Conservation (phyloP, 2,888 invertebrate species). For the Drosophila mimetica region DNA sequence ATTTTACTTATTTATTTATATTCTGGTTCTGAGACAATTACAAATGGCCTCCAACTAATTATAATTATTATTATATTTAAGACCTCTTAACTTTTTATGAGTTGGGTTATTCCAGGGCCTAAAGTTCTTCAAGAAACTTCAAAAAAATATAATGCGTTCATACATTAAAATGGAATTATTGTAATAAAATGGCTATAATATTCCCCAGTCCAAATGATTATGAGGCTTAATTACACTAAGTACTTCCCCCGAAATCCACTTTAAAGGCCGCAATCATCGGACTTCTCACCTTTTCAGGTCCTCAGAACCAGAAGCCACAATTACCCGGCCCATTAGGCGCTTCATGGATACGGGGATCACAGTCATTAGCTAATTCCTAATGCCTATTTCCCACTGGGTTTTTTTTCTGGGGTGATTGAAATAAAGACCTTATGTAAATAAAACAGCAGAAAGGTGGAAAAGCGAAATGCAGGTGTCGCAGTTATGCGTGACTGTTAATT, state of each 20-base stretch:
- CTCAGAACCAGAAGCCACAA: constrained; percentile 13
- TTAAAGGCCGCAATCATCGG: background rate
- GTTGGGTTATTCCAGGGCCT: no score
- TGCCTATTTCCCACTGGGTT: constrained; percentile 12
- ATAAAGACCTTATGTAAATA: constrained; percentile 34
- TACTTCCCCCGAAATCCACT: background rate
- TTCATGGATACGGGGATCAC: constrained; percentile 2
- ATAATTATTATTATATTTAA: no score
- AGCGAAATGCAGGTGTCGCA: constrained; percentile 36
- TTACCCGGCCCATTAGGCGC: constrained; percentile 14
- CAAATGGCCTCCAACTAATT: no score
- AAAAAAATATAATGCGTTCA: no score
- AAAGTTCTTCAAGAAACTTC: no score
- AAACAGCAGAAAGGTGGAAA: background rate
- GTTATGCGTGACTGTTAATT: constrained; percentile 37
- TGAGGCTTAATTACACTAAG: background rate
- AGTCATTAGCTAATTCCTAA: constrained; percentile 15
- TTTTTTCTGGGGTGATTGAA: constrained; percentile 2
- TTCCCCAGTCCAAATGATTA: background rate
- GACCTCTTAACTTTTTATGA: no score
- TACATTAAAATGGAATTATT: no score
- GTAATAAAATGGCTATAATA: background rate
- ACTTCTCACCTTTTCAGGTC: constrained; percentile 7
- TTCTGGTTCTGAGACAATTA: no score
- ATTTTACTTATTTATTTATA: no score